A percentile compares a stretch with the other conserved stretches of the same genome.
These are phyloP conservation scores for Trissolcus brochymenae DNA, from an alignment of 2,888 invertebrate genomes.

Conservation along the genomic window DNA sequence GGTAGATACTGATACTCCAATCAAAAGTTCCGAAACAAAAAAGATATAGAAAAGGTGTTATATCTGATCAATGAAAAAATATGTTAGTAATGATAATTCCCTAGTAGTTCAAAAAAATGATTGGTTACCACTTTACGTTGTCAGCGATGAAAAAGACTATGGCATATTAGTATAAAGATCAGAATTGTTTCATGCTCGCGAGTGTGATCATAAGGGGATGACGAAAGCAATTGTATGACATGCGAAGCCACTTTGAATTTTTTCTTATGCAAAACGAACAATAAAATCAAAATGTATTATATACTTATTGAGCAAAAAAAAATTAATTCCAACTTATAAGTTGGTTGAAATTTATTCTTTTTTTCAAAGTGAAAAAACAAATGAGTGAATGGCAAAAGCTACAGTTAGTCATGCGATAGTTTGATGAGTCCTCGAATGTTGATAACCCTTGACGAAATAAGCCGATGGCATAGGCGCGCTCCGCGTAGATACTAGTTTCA, in stretches of 20 bases:
- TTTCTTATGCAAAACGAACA: not conserved
- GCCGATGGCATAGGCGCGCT: slow-evolving; percentile 51
- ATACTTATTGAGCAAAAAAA: not conserved
- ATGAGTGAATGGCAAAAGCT: slow-evolving; percentile 20
- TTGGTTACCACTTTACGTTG: slow-evolving; percentile 33
- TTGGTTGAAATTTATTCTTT: not conserved
- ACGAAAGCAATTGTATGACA: slow-evolving; percentile 8
- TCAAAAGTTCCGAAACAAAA: slow-evolving; percentile 7
- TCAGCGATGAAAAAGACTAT: slow-evolving; percentile 36
- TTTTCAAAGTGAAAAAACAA: not conserved
- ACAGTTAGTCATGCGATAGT: slow-evolving; percentile 29
- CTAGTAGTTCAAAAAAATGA: slow-evolving; percentile 2
- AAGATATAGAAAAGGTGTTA: not conserved
- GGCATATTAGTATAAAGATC: not conserved
- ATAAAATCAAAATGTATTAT: not conserved
- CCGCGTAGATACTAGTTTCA: slow-evolving; percentile 42
- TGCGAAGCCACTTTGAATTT: slow-evolving; percentile 2
- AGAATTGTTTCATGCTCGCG: slow-evolving; percentile 7
- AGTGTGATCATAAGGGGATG: not conserved
- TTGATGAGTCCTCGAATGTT: slow-evolving; percentile 47
- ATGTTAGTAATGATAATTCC: not conserved
- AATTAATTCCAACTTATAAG: not conserved
- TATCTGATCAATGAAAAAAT: not conserved
- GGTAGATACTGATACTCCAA: slow-evolving; percentile 67
- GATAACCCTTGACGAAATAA: slow-evolving; percentile 53